Base-by-base conservation (phyloP, 2,797 vertebrate genomes). In the Knipowitschia caucasica region DNA sequence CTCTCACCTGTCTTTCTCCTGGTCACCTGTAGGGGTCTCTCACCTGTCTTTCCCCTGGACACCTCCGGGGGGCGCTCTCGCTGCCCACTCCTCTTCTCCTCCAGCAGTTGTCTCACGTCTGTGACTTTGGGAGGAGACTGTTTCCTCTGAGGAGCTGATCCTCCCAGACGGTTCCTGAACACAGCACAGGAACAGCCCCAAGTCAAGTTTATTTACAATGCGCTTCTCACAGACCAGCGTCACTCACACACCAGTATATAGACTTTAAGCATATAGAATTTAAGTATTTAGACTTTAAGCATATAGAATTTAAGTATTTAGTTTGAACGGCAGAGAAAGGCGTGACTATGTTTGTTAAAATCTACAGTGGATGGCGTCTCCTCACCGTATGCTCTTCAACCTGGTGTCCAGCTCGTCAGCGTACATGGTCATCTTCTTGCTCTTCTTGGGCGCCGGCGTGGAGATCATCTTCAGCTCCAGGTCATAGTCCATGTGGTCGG, bases 361-460 rank as follows among this genome's bases (percentile, higher is more conserved):
- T n/a, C n/a, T 12, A 11, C 31, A 33, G 31, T 3, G 2, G 11
- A n/a, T 3, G 4, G 11, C 14, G 31, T 20, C 7, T 21, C 4
- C 83, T 82, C 73, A 98, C 96, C 96, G 86, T 56, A 99, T 94
- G 64, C 71, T 94, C 85, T 93, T 96, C 61, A 99, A 84, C 50
- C 94, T 92, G 0, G 87, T 91, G 53, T 98, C 95, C 55, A 99
- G 89, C 84, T 99, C 96, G 4, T 99, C 96, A 0, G 97, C 96
- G 50, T 99, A 99, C 97, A 99, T 99, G 0, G 97, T 99, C 97
- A 99, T 99, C 85, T 98, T 98, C 93, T 98, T 94, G 89, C 92
- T 98, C 77, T 98, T 98, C 80, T 98, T 98, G 7, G 95, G 96
- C 0, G 96, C 97, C 0, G 96, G 95, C 0, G 94, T 98, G 4